Evolutionary conservation across 2,888 invertebrate genomes (phyloP), one percentile per base, ranked within the genome.

Genomic region (Thalpophila matura): DNA sequence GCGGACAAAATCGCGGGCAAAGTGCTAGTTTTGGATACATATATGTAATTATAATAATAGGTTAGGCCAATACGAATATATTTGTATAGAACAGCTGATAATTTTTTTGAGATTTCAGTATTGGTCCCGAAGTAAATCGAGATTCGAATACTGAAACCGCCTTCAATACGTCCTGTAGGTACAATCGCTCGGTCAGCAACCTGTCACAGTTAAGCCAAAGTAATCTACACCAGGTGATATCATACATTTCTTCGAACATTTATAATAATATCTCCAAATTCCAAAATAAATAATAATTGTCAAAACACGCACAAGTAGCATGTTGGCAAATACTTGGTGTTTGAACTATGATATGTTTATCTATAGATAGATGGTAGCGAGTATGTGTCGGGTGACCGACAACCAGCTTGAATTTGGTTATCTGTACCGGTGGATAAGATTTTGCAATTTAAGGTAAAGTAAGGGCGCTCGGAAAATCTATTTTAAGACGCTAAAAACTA

Each of bases 321-420:
- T 64, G 67, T 75, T 16, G 18, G 78, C 60, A 75, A 64, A 57
- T 59, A 63, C 33, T 49, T 12, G 24, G 1, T 77, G 58, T 79
- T 79, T 77, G 65, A n/a, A 26, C 18, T 35, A 0, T 4, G 80
- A 80, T 79, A 75, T 24, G 53, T 31, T 47, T 76, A 77, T 79
- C 80, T 46, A 18, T 40, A 51, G 45, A 35, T 42, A 60, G 59
- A 45, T 63, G 51, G 40, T 59, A 50, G 31, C 53, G 58, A 54
- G 51, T 14, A 35, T 38, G 27, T 49, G 43, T 45, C 45, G 33
- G 38, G 40, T 57, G 62, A 50, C 50, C 54, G 60, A 14, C 71
- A 66, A 78, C 80, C 78, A 77, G 80, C 63, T 16, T 33, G 58
- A 54, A 55, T 59, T 63, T 64, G 47, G 57, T 66, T 71, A 77